These are phyloP conservation scores for Sinelater perroti DNA, from an alignment of 2,888 invertebrate genomes.

Conservation along the genomic window DNA sequence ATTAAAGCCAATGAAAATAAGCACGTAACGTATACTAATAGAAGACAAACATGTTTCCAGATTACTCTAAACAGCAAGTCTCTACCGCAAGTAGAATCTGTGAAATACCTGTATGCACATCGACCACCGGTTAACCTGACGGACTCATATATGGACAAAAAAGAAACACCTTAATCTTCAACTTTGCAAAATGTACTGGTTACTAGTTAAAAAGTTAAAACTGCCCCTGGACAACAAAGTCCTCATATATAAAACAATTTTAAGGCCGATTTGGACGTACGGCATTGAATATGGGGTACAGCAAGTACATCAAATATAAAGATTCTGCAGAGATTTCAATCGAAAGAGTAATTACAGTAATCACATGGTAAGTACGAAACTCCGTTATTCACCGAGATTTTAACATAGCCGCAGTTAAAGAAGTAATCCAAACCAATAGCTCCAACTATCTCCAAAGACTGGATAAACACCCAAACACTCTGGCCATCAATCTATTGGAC, in stretches of 20 bases:
- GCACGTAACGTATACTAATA: too few species aligned
- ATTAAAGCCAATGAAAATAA: too few species aligned
- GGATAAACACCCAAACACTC: neutral
- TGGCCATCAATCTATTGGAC: neutral
- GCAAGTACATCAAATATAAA: neutral
- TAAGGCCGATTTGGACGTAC: too few species aligned
- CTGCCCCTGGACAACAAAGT: neutral
- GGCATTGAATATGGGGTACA: neutral
- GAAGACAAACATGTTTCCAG: too few species aligned
- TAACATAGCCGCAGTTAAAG: neutral
- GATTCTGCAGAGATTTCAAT: neutral
- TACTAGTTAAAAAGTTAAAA: neutral
- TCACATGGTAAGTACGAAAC: neutral
- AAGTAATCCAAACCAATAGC: neutral
- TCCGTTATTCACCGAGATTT: neutral
- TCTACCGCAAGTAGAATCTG: too few species aligned
- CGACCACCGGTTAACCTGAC: too few species aligned
- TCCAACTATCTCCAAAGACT: neutral
- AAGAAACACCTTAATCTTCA: too few species aligned
- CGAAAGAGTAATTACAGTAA: neutral
- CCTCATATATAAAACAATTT: neutral
- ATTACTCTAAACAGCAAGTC: too few species aligned
- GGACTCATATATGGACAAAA: too few species aligned
- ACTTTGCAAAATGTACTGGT: too few species aligned
- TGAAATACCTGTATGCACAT: too few species aligned